Evolutionary conservation across 1,140 invertebrate genomes (phyloP).

Genomic region (Schlechtendalia chinensis): DNA sequence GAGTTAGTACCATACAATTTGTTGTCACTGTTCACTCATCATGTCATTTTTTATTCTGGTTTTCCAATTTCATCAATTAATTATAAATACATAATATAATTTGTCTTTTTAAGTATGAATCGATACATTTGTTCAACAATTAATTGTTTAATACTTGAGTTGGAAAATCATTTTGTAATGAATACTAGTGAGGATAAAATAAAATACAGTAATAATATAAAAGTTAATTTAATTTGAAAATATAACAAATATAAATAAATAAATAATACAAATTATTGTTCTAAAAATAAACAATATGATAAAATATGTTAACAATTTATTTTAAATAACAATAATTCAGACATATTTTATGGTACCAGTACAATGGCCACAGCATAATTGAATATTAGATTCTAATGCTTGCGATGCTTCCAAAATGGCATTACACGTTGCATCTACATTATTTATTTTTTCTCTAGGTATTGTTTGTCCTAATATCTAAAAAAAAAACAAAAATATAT

Average conservation of each 20-base stretch:
- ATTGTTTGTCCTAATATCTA: slow-evolving; percentile 27
- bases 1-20: too few species aligned
- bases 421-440: slow-evolving; percentile 44
- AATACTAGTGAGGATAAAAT: too few species aligned
- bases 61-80: too few species aligned
- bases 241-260: neutral
- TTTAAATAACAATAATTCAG: neutral
- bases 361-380: slow-evolving; percentile 36
- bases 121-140: too few species aligned
- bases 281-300: neutral
- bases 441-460: slow-evolving; percentile 39
- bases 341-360: slow-evolving; percentile 36
- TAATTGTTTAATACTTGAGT: too few species aligned
- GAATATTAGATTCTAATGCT: slow-evolving; percentile 44
- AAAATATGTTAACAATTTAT: neutral
- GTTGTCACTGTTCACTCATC: too few species aligned
- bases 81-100: too few species aligned
- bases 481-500: neutral
- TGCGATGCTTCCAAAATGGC: slow-evolving; percentile 45
- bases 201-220: too few species aligned
- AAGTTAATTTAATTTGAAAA: too few species aligned
- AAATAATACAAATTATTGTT: neutral
- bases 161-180: too few species aligned
- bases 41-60: too few species aligned
- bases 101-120: too few species aligned